Percentiles rank a stretch among this genome's conserved stretches.
These are phyloP conservation scores for Drosophila tanythrix DNA, from an alignment of 2,888 invertebrate genomes.

Conservation along the genomic window DNA sequence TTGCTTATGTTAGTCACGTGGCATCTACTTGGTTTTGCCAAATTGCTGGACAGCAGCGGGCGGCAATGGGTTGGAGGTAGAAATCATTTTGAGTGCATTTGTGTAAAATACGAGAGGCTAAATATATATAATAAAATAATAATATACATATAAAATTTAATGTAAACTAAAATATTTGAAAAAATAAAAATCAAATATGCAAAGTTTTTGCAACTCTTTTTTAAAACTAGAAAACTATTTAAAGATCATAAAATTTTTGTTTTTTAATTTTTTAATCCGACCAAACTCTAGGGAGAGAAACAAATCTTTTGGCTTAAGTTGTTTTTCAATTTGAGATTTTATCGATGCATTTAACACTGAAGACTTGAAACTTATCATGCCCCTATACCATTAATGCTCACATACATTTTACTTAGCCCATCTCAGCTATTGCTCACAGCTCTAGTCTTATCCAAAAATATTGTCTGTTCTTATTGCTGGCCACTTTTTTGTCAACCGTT, in stretches of 20 bases:
- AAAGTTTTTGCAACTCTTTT: not conserved
- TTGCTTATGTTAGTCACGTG: slow-evolving; percentile 77
- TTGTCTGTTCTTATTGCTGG: slow-evolving; percentile 22
- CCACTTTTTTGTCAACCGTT: slow-evolving; percentile 38
- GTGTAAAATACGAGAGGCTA: not conserved
- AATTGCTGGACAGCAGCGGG: slow-evolving; percentile 62
- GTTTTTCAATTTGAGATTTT: too few relatives aligned
- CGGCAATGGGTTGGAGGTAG: not conserved
- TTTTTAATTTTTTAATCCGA: not conserved
- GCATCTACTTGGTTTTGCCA: slow-evolving; percentile 68
- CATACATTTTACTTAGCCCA: not conserved
- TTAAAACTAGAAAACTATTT: not conserved
- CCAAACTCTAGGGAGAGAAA: not conserved
- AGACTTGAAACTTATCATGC: not conserved
- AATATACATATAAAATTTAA: not conserved
- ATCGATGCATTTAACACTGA: not conserved
- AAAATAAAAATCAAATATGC: too few relatives aligned
- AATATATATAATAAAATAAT: slow-evolving; percentile 1
- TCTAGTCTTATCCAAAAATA: slow-evolving; percentile 31
- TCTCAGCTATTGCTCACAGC: not conserved
- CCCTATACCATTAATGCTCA: not conserved
- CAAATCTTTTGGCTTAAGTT: not conserved
- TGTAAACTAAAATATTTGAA: not conserved
- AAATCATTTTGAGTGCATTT: slow-evolving; percentile 26
- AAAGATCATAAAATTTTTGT: not conserved